These are phyloP conservation scores for Pardosa pseudoannulata DNA, from an alignment of 2,888 invertebrate species.

Conservation along the genomic window DNA sequence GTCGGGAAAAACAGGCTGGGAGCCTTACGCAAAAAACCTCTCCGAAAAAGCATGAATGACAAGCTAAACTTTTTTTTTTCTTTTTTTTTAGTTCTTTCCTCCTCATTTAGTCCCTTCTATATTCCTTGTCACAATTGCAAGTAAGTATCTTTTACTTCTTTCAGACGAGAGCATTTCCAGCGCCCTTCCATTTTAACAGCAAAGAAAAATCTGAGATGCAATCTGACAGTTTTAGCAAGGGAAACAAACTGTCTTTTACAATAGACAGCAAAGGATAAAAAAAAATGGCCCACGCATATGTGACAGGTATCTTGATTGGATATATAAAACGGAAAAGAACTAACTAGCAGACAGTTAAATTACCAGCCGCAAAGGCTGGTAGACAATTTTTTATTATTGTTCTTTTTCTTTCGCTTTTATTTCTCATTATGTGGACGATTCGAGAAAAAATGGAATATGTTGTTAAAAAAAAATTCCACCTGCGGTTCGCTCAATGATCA, in stretches of 20 bases:
- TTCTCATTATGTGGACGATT: background rate
- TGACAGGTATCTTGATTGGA: constrained; percentile 12
- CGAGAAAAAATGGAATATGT: background rate
- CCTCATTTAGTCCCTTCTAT: no score
- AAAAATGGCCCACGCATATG: constrained; percentile 17
- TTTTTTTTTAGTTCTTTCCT: background rate
- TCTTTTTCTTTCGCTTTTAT: background rate
- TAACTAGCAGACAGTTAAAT: constrained; percentile 12
- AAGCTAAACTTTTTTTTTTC: background rate
- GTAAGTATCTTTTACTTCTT: background rate
- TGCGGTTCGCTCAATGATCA: constrained; percentile 34
- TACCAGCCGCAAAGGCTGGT: background rate
- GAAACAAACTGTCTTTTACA: background rate
- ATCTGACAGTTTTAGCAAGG: constrained; percentile 22
- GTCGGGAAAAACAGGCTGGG: background rate
- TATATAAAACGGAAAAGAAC: constrained; percentile 14
- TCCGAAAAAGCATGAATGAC: background rate
- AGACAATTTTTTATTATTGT: constrained; percentile 1
- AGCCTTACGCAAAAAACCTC: no score
- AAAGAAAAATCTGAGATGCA: constrained; percentile 1
- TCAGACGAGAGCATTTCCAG: background rate
- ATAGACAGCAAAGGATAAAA: background rate
- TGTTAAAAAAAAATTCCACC: background rate
- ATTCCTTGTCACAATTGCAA: background rate
- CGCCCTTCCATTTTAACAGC: background rate